Percentiles rank a stretch among this genome's conserved stretches.
phyloP scores from a whole-genome alignment of 2,113 vertebrate species.

The Elanus axillaris region DNA sequence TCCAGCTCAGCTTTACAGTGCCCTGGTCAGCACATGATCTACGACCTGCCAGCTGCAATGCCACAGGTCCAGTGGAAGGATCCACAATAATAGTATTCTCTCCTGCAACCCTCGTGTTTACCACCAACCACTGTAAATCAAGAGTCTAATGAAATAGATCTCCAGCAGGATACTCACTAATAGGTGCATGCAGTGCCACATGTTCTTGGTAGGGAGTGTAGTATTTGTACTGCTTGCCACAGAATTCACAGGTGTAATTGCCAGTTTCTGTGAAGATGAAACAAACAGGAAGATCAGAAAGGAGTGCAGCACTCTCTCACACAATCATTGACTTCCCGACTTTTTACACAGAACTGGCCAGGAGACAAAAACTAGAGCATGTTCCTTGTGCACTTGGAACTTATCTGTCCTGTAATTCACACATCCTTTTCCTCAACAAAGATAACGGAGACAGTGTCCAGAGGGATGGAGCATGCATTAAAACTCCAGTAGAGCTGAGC shows the following conservation, averaged over 20 bases:
- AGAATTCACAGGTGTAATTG: constrained; percentile 96
- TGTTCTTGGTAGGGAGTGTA: constrained; percentile 99
- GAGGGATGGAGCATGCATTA: background rate
- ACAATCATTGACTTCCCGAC: background rate
- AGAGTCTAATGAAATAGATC: background rate
- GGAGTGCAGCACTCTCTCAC: background rate
- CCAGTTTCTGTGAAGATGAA: constrained; percentile 85
- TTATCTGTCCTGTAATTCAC: background rate
- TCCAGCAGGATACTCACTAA: constrained; percentile 81
- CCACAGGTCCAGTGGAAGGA: background rate
- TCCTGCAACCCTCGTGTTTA: background rate
- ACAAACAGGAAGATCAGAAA: background rate
- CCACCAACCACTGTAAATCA: background rate
- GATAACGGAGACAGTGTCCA: background rate
- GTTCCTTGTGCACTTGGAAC: background rate
- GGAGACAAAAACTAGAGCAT: background rate
- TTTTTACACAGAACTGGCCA: background rate
- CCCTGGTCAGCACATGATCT: background rate
- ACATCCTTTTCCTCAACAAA: background rate
- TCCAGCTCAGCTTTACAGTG: background rate
- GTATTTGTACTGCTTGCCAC: constrained; percentile 99
- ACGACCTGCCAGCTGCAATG: background rate
- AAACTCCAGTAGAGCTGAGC: background rate
- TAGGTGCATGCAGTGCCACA: constrained; percentile 94
- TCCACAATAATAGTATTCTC: background rate